These are phyloP conservation scores for Chionoecetes opilio DNA, from an alignment of 1,140 invertebrate genomes.

Conservation along the genomic window DNA sequence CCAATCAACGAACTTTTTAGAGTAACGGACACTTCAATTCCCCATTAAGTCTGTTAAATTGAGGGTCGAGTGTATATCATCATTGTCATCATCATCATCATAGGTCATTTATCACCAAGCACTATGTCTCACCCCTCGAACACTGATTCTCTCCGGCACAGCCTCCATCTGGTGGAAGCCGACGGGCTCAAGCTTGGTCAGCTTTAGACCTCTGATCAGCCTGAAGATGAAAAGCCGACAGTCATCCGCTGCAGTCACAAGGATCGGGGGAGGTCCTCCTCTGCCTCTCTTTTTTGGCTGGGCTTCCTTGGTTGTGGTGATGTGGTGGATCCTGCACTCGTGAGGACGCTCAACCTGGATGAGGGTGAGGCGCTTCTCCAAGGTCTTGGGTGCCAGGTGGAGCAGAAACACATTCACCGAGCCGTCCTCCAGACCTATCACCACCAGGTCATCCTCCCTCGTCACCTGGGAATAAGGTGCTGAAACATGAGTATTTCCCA, in stretches of 20 bases:
- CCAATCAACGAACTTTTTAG: no score
- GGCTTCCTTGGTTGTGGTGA: constrained; percentile 36
- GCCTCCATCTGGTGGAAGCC: constrained; percentile 58
- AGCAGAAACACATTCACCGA: constrained; percentile 61
- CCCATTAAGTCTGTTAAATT: background rate
- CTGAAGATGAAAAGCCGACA: constrained; percentile 59
- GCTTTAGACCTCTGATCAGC: constrained; percentile 44
- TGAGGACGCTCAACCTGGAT: constrained; percentile 66
- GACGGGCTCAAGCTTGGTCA: constrained; percentile 63
- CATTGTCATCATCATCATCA: background rate
- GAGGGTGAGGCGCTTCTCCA: constrained; percentile 52
- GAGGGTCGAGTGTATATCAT: background rate
- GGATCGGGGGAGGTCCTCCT: constrained; percentile 20
- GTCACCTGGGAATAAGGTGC: constrained; percentile 42
- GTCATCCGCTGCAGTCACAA: constrained; percentile 55
- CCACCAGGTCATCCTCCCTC: constrained; percentile 64
- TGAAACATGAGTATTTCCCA: no score
- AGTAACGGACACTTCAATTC: no score
- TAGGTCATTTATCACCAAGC: background rate
- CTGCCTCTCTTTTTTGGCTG: background rate
- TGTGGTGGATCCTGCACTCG: constrained; percentile 32
- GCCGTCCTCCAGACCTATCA: constrained; percentile 61
- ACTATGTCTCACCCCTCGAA: constrained; percentile 40
- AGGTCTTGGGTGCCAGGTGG: constrained; percentile 38
- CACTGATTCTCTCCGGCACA: constrained; percentile 59